Evolutionary conservation across 2,797 vertebrate genomes (phyloP), one percentile per base, ranked within the genome.

Genomic region (Rhinoraja longicauda): DNA sequence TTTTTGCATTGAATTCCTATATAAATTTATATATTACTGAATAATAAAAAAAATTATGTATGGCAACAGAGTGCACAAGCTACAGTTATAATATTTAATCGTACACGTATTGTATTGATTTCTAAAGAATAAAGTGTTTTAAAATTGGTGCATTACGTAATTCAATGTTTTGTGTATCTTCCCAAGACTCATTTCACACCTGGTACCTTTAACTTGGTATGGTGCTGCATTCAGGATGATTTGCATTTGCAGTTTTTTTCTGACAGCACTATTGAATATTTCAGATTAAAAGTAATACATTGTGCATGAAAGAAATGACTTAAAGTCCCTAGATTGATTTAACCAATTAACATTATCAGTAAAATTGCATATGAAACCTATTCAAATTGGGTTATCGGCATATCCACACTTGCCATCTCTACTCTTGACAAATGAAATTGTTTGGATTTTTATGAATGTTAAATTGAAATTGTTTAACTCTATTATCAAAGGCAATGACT

Each of bases 401-500:
- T 86, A 19, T n/a, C 62, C 57, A 86, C 82, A 86, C 26, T 15
- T 86, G 29, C 82, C 17, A 86, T 86, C 82, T 86, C 29, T 29
- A 17, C n/a, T 88, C 62, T 36, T 88, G 62, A 88, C 84, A 88
- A 32, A 84, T 67, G 84, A 88, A 67, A 88, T 88, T 88, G 59
- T 88, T 88, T 88, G 59, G 62, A 88, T 64, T 64, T 88, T 88
- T 88, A 59, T 88, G 59, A 64, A 88, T 88, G 59, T n/a, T 64
- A 88, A 88, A 88, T 88, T 88, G 59, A 88, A 77, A 32, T 88
- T 64, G 84, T 88, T 88, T 88, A 88, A 36, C 59, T 88, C 64
- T 8, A 19, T 32, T 62, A 36, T 88, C 15, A 7, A 88, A 62
- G 2, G 17, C 36, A 88, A 64, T 88, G 84, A 67, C 67, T 88